phyloP scores from a whole-genome alignment of 2,888 invertebrate species.

The Eupithecia abbreviata region DNA sequence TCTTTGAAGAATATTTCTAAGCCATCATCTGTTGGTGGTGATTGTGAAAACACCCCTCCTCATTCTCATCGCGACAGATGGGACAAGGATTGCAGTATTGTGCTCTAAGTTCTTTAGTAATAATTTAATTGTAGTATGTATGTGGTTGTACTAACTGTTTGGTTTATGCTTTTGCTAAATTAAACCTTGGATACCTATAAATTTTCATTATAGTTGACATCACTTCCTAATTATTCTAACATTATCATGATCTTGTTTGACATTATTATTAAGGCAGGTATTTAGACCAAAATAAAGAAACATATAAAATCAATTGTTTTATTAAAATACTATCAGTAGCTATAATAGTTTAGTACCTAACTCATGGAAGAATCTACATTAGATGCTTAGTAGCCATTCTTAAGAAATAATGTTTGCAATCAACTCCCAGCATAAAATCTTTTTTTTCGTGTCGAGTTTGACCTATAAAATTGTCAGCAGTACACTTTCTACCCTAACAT shows the following conservation, averaged over 20 bases:
- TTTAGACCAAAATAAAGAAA: slow-evolving; percentile 47
- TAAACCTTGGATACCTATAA: slow-evolving; percentile 18
- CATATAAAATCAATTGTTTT: slow-evolving; percentile 24
- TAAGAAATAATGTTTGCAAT: no score
- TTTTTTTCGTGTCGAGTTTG: no score
- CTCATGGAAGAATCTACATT: no score
- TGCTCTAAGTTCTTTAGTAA: slow-evolving; percentile 58
- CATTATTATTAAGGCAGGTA: slow-evolving; percentile 42
- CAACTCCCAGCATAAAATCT: no score
- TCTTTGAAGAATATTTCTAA: slow-evolving; percentile 72
- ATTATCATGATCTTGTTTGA: slow-evolving; percentile 14
- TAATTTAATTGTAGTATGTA: slow-evolving; percentile 4
- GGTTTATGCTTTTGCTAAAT: slow-evolving; percentile 18
- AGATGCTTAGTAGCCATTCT: no score
- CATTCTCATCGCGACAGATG: slow-evolving; percentile 77
- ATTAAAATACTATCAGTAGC: neutral
- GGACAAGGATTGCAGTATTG: slow-evolving; percentile 80
- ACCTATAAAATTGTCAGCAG: no score
- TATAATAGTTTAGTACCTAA: neutral
- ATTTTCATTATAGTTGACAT: slow-evolving; percentile 31
- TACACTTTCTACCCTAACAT: no score
- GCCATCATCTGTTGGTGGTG: slow-evolving; percentile 62
- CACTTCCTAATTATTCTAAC: slow-evolving; percentile 37
- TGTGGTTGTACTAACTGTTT: slow-evolving; percentile 15
- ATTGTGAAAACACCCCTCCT: slow-evolving; percentile 81